Conservation (phyloP, 2,888 invertebrate genomes). For the Dicyrtomina minuta region DNA sequence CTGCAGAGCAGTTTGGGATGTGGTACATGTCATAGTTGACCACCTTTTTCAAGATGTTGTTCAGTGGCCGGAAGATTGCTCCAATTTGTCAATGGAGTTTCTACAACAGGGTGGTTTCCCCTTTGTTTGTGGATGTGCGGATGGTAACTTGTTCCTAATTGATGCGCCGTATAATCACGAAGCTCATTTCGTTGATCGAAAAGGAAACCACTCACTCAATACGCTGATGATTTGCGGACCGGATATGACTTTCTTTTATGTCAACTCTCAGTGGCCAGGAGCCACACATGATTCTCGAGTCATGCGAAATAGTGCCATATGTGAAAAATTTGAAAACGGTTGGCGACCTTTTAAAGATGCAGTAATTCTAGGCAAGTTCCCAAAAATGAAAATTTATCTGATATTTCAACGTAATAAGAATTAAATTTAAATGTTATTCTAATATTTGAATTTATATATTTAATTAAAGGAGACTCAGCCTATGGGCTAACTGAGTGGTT, state of each 20-base stretch:
- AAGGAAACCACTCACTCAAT: conserved; percentile 45
- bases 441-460: too few species aligned
- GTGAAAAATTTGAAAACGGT: conserved; percentile 27
- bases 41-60: conserved; percentile 25
- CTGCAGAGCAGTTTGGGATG: conserved; percentile 17
- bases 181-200: conserved; percentile 35
- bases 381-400: background rate
- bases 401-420: background rate
- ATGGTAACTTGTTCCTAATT: conserved; percentile 37
- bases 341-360: conserved; percentile 45
- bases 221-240: conserved; percentile 39
- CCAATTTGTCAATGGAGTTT: conserved; percentile 20
- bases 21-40: conserved; percentile 27
- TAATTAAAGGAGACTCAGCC: conserved; percentile 16
- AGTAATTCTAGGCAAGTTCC: conserved; percentile 37
- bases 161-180: conserved; percentile 36
- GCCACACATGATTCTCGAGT: conserved; percentile 39
- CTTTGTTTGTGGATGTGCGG: conserved; percentile 35
- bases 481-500: conserved; percentile 20
- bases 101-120: conserved; percentile 39
- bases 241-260: conserved; percentile 32
- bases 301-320: conserved; percentile 32
- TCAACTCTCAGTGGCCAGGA: conserved; percentile 37
- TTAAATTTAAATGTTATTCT: background rate
- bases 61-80: conserved; percentile 30